Conservation (phyloP, 2,113 vertebrate genomes). For the Entomyzon cyanotis region DNA sequence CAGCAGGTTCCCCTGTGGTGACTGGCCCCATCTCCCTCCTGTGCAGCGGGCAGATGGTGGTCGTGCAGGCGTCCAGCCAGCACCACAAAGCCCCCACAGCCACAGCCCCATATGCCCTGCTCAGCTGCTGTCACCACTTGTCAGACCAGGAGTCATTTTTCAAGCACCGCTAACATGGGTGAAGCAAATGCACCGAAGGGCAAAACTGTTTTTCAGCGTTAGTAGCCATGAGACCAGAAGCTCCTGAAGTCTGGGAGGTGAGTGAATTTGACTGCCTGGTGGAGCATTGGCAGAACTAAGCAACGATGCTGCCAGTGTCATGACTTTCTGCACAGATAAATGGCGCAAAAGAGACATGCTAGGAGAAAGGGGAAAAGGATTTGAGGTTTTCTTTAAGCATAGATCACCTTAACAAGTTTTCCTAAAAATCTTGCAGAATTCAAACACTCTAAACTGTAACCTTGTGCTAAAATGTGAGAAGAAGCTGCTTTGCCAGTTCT, state of each 20-base stretch:
- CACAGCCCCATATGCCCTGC: neutral
- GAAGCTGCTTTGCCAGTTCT: neutral
- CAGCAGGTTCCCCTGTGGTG: rapidly evolving
- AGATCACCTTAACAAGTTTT: neutral
- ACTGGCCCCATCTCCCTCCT: neutral
- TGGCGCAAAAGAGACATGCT: neutral
- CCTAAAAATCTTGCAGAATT: neutral
- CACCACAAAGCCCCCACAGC: rapidly evolving
- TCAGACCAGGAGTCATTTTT: neutral
- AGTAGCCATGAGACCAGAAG: neutral
- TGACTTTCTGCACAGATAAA: neutral
- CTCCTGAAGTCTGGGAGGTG: neutral
- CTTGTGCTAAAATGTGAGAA: neutral
- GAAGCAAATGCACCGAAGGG: neutral
- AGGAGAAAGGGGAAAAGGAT: neutral
- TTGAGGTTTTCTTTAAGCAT: neutral
- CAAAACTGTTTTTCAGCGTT: neutral
- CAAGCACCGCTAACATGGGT: neutral
- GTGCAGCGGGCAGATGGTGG: neutral
- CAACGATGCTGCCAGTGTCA: rapidly evolving
- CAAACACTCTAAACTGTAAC: rapidly evolving
- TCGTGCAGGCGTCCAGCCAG: neutral
- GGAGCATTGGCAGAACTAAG: neutral
- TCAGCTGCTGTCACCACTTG: neutral
- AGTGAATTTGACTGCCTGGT: neutral